phyloP scores from a whole-genome alignment of 2,888 invertebrate genomes.

The Magallana nippona region DNA sequence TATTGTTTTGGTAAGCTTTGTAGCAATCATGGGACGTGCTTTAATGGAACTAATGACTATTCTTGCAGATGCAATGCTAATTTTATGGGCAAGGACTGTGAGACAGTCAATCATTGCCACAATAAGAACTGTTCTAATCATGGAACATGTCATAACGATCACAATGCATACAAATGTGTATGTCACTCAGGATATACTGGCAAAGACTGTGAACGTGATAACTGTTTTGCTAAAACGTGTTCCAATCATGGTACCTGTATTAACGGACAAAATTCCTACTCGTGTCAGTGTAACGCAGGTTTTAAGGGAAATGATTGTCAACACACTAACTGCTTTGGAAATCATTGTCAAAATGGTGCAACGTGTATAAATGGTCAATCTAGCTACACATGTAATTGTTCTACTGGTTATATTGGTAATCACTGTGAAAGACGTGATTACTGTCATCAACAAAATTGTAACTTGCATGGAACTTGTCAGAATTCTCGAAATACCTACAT shows the following conservation, averaged over 20 bases:
- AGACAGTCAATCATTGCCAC: neutral
- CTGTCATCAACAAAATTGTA: neutral
- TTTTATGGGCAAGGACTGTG: neutral
- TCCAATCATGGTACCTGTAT: neutral
- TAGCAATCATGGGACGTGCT: neutral
- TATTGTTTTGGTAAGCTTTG: neutral
- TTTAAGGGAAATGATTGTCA: neutral
- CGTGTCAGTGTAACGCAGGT: neutral
- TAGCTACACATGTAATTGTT: constrained; percentile 15
- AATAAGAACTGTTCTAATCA: neutral
- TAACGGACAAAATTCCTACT: neutral
- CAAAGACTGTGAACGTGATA: neutral
- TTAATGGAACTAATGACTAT: neutral
- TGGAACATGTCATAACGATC: neutral
- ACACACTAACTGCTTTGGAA: neutral
- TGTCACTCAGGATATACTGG: neutral
- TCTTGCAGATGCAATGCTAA: neutral
- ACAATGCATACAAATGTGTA: neutral
- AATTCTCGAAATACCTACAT: neutral
- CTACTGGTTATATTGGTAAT: neutral
- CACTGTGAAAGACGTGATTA: constrained; percentile 14
- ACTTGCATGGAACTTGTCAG: neutral
- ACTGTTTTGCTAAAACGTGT: neutral
- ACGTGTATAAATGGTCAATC: constrained; percentile 1
- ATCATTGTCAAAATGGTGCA: neutral